These are phyloP conservation scores for Hestina assimilis DNA, from an alignment of 1,140 invertebrate species.

Conservation along the genomic window DNA sequence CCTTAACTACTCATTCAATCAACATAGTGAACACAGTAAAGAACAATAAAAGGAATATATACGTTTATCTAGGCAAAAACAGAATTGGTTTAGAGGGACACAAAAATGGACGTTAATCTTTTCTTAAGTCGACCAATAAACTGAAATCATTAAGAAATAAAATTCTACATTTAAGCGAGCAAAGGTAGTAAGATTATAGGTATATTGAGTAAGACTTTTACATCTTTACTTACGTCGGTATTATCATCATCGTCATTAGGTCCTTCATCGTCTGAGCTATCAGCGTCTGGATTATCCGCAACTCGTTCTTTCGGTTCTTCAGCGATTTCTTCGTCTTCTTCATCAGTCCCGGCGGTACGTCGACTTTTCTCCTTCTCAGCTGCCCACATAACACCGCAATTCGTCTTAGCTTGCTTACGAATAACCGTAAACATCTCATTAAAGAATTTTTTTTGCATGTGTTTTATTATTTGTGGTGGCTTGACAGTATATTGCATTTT, in stretches of 20 bases:
- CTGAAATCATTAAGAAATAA: too few species aligned
- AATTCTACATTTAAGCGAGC: too few species aligned
- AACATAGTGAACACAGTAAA: too few species aligned
- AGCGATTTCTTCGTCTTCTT: constrained; percentile 82
- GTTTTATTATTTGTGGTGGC: constrained; percentile 84
- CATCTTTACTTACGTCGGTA: constrained; percentile 70
- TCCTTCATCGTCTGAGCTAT: constrained; percentile 89
- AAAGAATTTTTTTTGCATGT: constrained; percentile 84
- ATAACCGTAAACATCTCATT: constrained; percentile 80
- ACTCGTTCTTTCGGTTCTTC: constrained; percentile 80
- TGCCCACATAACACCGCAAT: constrained; percentile 59
- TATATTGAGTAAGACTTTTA: too few species aligned
- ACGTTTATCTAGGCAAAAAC: too few species aligned
- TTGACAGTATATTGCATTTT: constrained; percentile 84
- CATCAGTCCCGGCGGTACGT: constrained; percentile 61
- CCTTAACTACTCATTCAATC: too few species aligned
- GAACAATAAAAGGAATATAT: too few species aligned
- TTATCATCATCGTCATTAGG: constrained; percentile 84
- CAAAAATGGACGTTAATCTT: too few species aligned
- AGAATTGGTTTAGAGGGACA: too few species aligned
- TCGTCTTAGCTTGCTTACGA: constrained; percentile 70
- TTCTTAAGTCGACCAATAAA: too few species aligned
- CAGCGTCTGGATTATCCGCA: constrained; percentile 79
- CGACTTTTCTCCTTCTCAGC: constrained; percentile 58
- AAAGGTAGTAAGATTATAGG: too few species aligned